Percentiles rank a stretch among this genome's conserved stretches.
These are phyloP conservation scores for Spinus olivaceus DNA, from an alignment of 2,797 vertebrate genomes.

Conservation along the genomic window DNA sequence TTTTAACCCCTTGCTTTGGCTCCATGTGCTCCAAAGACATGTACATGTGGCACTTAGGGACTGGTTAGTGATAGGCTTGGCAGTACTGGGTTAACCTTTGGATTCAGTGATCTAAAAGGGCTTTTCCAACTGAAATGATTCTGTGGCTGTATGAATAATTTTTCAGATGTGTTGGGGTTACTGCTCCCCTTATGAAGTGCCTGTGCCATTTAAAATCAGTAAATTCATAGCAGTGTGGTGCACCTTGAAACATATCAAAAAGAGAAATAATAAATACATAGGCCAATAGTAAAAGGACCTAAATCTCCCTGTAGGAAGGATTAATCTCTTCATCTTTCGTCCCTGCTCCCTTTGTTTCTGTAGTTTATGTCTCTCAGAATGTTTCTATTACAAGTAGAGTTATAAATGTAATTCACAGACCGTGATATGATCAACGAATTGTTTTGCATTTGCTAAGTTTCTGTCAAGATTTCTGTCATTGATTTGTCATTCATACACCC, in stretches of 20 bases:
- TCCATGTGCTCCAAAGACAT: not conserved
- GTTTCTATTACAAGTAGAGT: not conserved
- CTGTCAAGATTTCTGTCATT: not conserved
- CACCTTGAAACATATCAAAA: not conserved
- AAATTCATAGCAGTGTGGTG: not conserved
- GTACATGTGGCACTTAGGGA: not conserved
- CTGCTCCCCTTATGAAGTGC: not conserved
- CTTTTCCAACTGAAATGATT: not conserved
- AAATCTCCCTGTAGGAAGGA: not conserved
- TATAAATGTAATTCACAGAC: constrained; percentile 4
- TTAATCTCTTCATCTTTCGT: not conserved
- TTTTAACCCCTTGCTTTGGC: not conserved
- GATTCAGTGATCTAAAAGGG: not conserved
- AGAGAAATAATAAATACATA: not conserved
- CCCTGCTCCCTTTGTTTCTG: not conserved
- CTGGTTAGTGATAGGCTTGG: not conserved
- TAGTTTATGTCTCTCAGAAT: not conserved
- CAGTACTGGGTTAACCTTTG: not conserved
- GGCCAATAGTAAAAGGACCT: not conserved
- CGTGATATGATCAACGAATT: not conserved
- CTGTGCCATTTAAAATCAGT: not conserved
- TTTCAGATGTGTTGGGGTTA: not conserved
- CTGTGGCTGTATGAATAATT: not conserved
- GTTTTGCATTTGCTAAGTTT: not conserved
- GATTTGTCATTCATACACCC: not conserved